Evolutionary conservation across 2,888 invertebrate species (phyloP).

Genomic region (Rotaria magnacalcarata): DNA sequence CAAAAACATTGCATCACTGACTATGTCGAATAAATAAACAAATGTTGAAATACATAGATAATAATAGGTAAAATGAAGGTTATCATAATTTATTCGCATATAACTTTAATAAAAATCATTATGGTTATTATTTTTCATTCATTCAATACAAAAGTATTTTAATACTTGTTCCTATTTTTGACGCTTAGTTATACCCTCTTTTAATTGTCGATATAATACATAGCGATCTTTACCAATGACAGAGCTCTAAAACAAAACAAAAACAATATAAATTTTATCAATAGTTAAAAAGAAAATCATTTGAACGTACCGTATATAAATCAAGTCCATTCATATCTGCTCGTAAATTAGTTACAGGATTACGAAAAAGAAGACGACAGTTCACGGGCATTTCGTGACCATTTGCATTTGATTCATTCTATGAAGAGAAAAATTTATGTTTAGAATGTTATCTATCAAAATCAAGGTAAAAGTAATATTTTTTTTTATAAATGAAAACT

Average conservation of each 20-base stretch:
- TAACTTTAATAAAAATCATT: neutral
- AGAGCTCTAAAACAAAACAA: constrained; percentile 40
- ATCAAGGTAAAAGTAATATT: no score
- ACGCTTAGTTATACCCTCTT: neutral
- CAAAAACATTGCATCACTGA: neutral
- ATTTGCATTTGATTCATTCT: neutral
- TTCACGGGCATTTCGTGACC: neutral
- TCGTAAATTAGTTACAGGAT: constrained; percentile 39
- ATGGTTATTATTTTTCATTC: neutral
- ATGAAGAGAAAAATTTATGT: neutral
- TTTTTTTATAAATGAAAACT: no score
- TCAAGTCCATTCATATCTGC: constrained; percentile 44
- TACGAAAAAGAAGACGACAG: neutral
- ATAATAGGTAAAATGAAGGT: neutral
- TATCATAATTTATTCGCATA: neutral
- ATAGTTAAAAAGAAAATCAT: neutral
- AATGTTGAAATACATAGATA: neutral
- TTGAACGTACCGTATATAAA: constrained; percentile 35
- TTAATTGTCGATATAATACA: constrained; percentile 3
- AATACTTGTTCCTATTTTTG: neutral
- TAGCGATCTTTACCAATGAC: constrained; percentile 43
- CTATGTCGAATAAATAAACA: neutral
- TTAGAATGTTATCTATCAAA: no score
- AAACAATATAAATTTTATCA: neutral
- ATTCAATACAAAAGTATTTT: neutral